Base-by-base conservation (phyloP, 1,140 invertebrate species). In the Xylocopa sonorina region DNA sequence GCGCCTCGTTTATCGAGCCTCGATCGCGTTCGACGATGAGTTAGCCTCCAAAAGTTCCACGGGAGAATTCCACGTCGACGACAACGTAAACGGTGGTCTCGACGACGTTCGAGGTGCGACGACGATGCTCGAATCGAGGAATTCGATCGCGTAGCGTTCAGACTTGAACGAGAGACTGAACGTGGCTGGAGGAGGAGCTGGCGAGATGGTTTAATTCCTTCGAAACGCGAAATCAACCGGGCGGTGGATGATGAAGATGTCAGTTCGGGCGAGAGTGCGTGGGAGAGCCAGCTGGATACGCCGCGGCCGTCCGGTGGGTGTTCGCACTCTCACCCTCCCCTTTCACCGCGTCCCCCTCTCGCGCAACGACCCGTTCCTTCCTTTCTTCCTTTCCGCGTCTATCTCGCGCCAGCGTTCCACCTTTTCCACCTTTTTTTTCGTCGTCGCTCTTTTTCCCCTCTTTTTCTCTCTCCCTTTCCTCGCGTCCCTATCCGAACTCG, bases 171-270 rank as follows among this genome's bases (percentile, higher is more conserved):
- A n/a, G n/a, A n/a, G n/a, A n/a, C n/a, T n/a, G n/a, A n/a, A n/a
- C n/a, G n/a, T n/a, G n/a, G n/a, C n/a, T n/a, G n/a, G n/a, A n/a
- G n/a, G n/a, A n/a, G n/a, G 60, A 58, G 24, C 18, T 18, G 10
- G 27, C 27, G 29, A 76, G 78, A 81, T n/a, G 84, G 87, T 89
- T 86, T 83, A 89, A 85, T 88, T 83, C 78, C 82, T 79, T 84
- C 85, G 87, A 76, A 85, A 82, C 84, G 84, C 77, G 83, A 86
- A 53, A 84, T 77, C 76, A n/a, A n/a, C 86, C 77, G 69, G 69
- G 63, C 83, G 85, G 85, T 69, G 82, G 82, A 86, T 85, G 89
- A 90, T 90, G 88, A 90, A 89, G 89, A 90, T 87, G 88, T 90
- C 87, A 86, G 85, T 84, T 83, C n/a, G 85, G 83, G 73, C 78